Evolutionary conservation across 2,797 vertebrate genomes (phyloP), one percentile per base, ranked within the genome.

Genomic region (Crypturellus tataupa): DNA sequence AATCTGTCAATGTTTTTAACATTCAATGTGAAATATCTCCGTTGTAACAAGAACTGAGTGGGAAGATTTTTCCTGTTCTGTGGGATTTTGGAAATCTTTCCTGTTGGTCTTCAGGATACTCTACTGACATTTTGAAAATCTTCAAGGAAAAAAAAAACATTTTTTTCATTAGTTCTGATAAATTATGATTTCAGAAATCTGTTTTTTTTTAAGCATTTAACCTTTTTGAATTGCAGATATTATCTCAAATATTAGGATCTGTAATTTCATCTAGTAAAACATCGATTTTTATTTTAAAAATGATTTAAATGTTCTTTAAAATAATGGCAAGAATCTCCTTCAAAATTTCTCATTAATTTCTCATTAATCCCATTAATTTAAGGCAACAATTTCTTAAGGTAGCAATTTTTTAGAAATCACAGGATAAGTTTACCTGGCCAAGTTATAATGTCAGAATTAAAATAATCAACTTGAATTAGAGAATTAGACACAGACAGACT

Each of bases 1-100:
- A 94, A 96, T 96, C 93, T 94, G 95, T 88, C 93, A 83, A 7
- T 93, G 92, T 92, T 96, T 96, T 85, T 65, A 4, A 89, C 87
- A 89, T 68, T 80, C 83, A 21, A 0, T 55, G 17, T 39, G 84
- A 91, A 96, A 93, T 72, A 83, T 16, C 88, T 87, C 93, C 1
- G 0, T 46, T 63, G 72, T 9, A 5, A 76, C 77, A 63, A 87
- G 93, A 71, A 87, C 23, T 24, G 87, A 91, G 96, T 94, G 91
- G 95, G 94, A 94, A 94, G 91, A 47, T 84, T 87, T 95, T 91
- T 96, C 95, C 93, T 91, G 87, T 76, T 94, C 77, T 89, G 76
- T 27, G 29, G 68, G 77, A 63, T 89, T 96, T 87, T 95, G 89
- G 85, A 95, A 92, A n/a, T 4, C 77, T 62, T 89, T 92, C 77